These are phyloP conservation scores for Harpalus rufipes DNA, from an alignment of 2,888 invertebrate genomes.

Conservation along the genomic window DNA sequence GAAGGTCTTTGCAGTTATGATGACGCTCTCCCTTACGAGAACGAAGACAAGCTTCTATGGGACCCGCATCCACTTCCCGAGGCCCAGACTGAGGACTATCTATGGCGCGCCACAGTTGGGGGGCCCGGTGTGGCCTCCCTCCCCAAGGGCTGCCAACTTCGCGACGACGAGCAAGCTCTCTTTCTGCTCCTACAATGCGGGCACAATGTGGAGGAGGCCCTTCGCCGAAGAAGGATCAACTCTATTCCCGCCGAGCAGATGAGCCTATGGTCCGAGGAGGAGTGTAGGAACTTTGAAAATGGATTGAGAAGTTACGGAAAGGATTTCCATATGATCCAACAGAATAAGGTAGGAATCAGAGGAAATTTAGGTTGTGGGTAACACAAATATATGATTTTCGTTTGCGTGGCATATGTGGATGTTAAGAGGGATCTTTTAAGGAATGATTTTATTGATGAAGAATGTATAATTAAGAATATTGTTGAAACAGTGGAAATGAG, in stretches of 20 bases:
- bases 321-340: constrained; percentile 96
- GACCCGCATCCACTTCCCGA: constrained; percentile 89
- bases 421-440: too few species aligned
- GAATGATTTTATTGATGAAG: too few species aligned
- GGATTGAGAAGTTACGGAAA: constrained; percentile 96
- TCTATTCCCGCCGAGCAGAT: constrained; percentile 83
- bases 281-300: constrained; percentile 97
- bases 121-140: constrained; percentile 79
- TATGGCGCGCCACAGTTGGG: constrained; percentile 80
- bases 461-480: too few species aligned
- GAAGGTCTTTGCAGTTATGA: constrained; percentile 95
- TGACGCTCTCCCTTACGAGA: constrained; percentile 95
- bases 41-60: constrained; percentile 97
- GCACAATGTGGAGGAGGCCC: constrained; percentile 95
- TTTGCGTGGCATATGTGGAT: too few species aligned
- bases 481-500: too few species aligned
- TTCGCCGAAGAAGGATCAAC: constrained; percentile 88
- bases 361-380: background rate
- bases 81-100: constrained; percentile 88
- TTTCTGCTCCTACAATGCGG: constrained; percentile 95
- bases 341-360: constrained; percentile 86
- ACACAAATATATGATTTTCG: background rate
- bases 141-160: constrained; percentile 86
- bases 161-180: constrained; percentile 94
- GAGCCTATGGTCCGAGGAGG: constrained; percentile 97